Evolutionary conservation across 2,888 invertebrate genomes (phyloP).

Genomic region (Ectobius pallidus): DNA sequence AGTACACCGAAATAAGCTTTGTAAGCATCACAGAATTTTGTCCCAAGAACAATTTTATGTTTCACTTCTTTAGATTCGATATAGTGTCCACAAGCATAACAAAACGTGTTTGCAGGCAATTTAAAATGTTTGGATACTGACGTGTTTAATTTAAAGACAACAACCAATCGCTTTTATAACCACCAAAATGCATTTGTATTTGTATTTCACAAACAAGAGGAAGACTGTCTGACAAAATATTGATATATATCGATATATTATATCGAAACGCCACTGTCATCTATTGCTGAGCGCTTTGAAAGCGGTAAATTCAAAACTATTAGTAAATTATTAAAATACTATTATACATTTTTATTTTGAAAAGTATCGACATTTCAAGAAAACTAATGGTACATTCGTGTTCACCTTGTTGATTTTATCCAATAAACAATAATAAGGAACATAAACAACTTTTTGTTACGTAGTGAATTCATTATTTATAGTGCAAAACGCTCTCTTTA

Average conservation of each 20-base stretch:
- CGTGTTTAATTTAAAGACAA: background rate
- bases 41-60: constrained; percentile 19
- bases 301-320: background rate
- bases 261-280: background rate
- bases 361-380: too few species aligned
- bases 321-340: background rate
- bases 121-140: background rate
- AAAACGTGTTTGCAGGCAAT: background rate
- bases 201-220: too few species aligned
- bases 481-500: too few species aligned
- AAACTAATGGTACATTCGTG: too few species aligned
- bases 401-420: too few species aligned
- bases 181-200: too few species aligned
- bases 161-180: constrained; percentile 9
- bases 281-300: background rate
- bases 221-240: background rate
- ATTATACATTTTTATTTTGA: too few species aligned
- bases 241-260: background rate
- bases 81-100: constrained; percentile 23
- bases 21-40: constrained; percentile 13
- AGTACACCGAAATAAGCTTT: constrained; percentile 10
- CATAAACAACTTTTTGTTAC: background rate
- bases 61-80: constrained; percentile 16
- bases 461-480: too few species aligned
- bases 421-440: too few species aligned